phyloP scores from a whole-genome alignment of 2,113 vertebrate genomes.

The Calyptomena viridis region DNA sequence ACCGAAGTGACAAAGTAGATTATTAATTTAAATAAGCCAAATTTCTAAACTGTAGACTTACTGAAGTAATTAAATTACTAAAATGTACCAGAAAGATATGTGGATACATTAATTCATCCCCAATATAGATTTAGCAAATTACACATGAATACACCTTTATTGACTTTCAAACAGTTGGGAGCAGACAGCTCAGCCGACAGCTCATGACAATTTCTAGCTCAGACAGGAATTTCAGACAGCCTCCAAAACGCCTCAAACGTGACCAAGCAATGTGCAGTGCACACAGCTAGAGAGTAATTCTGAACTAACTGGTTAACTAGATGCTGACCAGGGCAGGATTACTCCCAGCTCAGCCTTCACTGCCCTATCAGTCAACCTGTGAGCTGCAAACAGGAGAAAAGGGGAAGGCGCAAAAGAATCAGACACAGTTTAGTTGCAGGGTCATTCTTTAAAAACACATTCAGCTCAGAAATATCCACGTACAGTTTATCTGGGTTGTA shows the following conservation, averaged over 20 bases:
- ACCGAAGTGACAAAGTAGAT: neutral
- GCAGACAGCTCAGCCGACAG: neutral
- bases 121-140: fast-evolving
- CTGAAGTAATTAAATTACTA: neutral
- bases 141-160: neutral
- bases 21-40: neutral
- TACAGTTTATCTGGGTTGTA: neutral
- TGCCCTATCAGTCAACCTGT: neutral
- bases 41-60: neutral
- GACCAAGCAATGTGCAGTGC: neutral
- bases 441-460: neutral
- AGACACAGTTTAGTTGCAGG: fast-evolving
- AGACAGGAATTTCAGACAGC: neutral
- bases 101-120: neutral
- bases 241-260: neutral
- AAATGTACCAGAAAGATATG: neutral
- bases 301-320: neutral
- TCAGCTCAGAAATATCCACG: fast-evolving
- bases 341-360: neutral
- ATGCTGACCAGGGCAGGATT: neutral
- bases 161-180: neutral
- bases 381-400: neutral
- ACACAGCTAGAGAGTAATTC: neutral
- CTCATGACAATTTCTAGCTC: neutral
- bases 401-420: fast-evolving